phyloP scores from a whole-genome alignment of 2,888 invertebrate genomes.

The Phoenoteleia sp. region DNA sequence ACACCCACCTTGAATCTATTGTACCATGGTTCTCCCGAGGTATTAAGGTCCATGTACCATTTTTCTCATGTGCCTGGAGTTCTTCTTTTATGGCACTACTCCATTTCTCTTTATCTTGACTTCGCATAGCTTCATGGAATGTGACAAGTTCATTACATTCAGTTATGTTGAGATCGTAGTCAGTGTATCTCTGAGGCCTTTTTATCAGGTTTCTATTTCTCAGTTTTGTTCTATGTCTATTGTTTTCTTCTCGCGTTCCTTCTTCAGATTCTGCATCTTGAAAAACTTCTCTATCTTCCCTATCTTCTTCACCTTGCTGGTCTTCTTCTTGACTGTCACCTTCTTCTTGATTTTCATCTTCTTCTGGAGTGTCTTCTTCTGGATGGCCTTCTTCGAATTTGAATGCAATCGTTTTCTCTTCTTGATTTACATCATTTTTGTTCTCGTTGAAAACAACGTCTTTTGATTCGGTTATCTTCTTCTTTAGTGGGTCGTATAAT shows the following conservation, averaged over 20 bases:
- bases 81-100: neutral
- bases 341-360: neutral
- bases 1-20: slow-evolving; percentile 65
- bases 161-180: too few species aligned
- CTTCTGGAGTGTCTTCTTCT: neutral
- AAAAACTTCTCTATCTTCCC: too few species aligned
- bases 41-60: slow-evolving; percentile 5
- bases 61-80: neutral
- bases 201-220: neutral
- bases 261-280: too few species aligned
- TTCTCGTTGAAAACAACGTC: too few species aligned
- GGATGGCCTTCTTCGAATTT: too few species aligned
- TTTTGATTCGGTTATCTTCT: neutral
- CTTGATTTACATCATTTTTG: too few species aligned
- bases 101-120: neutral
- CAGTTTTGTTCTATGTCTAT: neutral
- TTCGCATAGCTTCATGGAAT: neutral
- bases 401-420: too few species aligned
- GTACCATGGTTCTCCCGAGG: neutral
- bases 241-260: too few species aligned
- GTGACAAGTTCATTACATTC: neutral
- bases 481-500: neutral
- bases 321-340: neutral
- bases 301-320: too few species aligned
- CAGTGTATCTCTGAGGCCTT: neutral